Base-by-base conservation (phyloP, 2,113 vertebrate species). In the Miniopterus natalensis region DNA sequence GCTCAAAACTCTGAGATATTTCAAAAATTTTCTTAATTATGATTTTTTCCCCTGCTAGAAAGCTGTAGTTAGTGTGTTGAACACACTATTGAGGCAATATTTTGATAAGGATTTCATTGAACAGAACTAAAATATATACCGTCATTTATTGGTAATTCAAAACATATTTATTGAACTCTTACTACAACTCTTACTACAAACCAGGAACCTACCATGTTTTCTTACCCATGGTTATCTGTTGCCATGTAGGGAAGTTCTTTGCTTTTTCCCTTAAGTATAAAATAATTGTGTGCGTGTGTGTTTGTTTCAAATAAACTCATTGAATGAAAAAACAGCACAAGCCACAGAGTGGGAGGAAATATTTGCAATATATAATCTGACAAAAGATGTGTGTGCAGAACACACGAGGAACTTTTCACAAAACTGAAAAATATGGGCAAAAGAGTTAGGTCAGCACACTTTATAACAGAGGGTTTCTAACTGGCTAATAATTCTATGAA, bases 81-180 rank as follows among this genome's bases (percentile, higher is more conserved):
- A 70, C 21, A 88, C 74, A 88, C 71, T 80, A 63, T 65, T 29
- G 55, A 73, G 27, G 2, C 14, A 59, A 51, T 83, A 94, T 27
- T 94, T 94, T 77, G 36, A 47, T 63, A 87, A 74, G 1, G 17
- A 74, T 68, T 40, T 83, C 15, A 55, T 49, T 53, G 84, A 65
- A 36, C 3, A 74, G 51, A 70, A 65, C 21, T 49, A 29, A 75
- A 55, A 84, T 59, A 2, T 66, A 31, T 85, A 31, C 4, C 2
- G 11, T 90, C 21, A 80, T 59, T 57, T 75, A 75, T 77, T 53
- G 81, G 78, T 79, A 79, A 93, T 91, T 88, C 31, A 75, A 49
- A 21, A 53, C 20, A 20, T 51, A 63, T 74, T 66, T 80, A 81
- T 21, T 95, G 23, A 81, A 5, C n/a, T 81, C 11, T 14, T 29